Conservation (phyloP, 1,140 invertebrate genomes). For the Pseudachorutes palmiensis region DNA sequence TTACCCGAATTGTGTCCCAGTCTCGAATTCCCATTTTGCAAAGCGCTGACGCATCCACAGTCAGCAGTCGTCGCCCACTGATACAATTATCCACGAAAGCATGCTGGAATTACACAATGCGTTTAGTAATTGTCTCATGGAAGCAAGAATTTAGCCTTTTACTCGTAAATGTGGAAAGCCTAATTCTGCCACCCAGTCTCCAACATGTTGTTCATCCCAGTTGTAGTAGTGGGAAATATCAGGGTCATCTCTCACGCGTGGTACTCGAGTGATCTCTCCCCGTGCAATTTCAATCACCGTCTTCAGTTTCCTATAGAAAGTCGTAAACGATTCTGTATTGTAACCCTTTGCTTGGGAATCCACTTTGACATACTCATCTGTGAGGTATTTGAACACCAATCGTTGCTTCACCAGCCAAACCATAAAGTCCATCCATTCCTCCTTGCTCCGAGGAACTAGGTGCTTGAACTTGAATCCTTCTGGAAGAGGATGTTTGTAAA, state of each 20-base stretch:
- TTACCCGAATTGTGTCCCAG: slow-evolving; percentile 7
- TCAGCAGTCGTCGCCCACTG: neutral
- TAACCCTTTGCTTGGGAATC: neutral
- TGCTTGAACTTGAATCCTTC: neutral
- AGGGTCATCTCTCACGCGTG: neutral
- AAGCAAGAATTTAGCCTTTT: neutral
- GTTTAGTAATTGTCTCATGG: neutral
- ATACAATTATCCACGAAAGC: slow-evolving; percentile 15
- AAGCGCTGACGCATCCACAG: slow-evolving; percentile 13
- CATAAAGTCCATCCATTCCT: slow-evolving; percentile 19
- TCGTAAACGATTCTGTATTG: neutral
- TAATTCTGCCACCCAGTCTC: slow-evolving; percentile 5
- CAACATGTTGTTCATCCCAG: slow-evolving; percentile 16
- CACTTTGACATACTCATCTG: slow-evolving; percentile 4
- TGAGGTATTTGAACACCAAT: slow-evolving; percentile 9
- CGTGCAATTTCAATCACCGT: neutral
- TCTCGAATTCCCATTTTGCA: slow-evolving; percentile 19
- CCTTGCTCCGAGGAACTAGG: slow-evolving; percentile 11
- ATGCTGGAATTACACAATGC: slow-evolving; percentile 7
- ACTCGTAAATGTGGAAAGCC: slow-evolving; percentile 14
- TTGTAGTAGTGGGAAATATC: slow-evolving; percentile 11
- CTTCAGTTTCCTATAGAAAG: neutral
- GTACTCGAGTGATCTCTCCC: neutral
- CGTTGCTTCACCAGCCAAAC: slow-evolving; percentile 16
- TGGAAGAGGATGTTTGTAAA: neutral